A percentile compares a stretch with the other conserved stretches of the same genome.
Evolutionary conservation across 1,140 invertebrate species (phyloP).

Genomic region (Chelonus insularis): DNA sequence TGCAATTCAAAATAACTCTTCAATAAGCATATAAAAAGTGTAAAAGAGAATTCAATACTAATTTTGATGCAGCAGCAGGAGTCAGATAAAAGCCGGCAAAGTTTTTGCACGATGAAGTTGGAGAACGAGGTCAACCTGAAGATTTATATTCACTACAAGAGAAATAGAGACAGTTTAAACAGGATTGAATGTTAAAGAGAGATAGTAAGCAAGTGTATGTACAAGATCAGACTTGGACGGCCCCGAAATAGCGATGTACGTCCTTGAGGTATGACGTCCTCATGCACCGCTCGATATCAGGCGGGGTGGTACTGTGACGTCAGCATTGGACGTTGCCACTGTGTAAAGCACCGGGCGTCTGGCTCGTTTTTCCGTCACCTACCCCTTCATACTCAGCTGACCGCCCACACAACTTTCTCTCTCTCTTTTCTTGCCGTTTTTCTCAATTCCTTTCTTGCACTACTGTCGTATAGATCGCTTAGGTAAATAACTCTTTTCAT

Average conservation of each 20-base stretch:
- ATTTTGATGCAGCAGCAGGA: neutral
- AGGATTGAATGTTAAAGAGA: neutral
- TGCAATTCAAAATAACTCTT: too few species aligned
- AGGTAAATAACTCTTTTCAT: too few species aligned
- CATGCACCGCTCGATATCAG: slow-evolving; percentile 47
- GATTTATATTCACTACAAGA: slow-evolving; percentile 5
- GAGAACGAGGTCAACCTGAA: slow-evolving; percentile 4
- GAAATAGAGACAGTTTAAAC: neutral
- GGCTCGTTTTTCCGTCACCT: neutral
- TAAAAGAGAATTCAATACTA: too few species aligned
- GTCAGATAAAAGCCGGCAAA: slow-evolving; percentile 4
- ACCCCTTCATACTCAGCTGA: slow-evolving; percentile 5
- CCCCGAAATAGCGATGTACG: slow-evolving; percentile 31
- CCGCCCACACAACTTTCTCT: slow-evolving; percentile 17
- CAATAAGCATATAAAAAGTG: too few species aligned
- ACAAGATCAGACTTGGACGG: slow-evolving; percentile 1
- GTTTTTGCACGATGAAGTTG: neutral
- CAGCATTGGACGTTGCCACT: slow-evolving; percentile 29
- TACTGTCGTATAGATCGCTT: too few species aligned
- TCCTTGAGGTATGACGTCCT: slow-evolving; percentile 35
- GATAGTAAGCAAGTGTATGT: neutral
- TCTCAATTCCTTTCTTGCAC: neutral
- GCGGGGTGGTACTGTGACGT: slow-evolving; percentile 49
- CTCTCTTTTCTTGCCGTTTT: neutral
- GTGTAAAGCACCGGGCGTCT: slow-evolving; percentile 14